These are phyloP conservation scores for Caenorhabditis sp. DNA, from an alignment of 2,888 invertebrate species.

Conservation along the genomic window DNA sequence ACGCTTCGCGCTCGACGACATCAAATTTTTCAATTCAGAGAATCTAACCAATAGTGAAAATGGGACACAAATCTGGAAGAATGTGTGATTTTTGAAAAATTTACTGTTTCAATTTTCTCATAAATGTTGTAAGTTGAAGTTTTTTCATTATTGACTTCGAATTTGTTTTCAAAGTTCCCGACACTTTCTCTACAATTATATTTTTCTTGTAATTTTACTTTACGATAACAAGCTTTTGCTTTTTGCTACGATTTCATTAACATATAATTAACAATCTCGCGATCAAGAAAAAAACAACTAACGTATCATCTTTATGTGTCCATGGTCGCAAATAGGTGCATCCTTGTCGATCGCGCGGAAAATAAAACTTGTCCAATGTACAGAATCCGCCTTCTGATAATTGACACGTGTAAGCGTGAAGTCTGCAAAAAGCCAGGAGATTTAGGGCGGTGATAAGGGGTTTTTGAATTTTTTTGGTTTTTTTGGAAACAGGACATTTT, in stretches of 20 bases:
- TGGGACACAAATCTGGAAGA: too few species aligned
- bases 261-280: background rate
- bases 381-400: slow-evolving; percentile 51
- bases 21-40: too few species aligned
- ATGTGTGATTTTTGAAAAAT: too few species aligned
- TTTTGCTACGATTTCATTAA: background rate
- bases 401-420: slow-evolving; percentile 52
- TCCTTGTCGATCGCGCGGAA: slow-evolving; percentile 34
- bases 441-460: slow-evolving; percentile 17
- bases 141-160: too few species aligned
- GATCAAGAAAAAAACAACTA: slow-evolving; percentile 3
- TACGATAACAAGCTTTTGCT: background rate
- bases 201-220: too few species aligned
- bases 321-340: slow-evolving; percentile 49
- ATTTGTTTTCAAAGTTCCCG: too few species aligned
- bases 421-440: slow-evolving; percentile 40
- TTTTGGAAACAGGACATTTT: background rate
- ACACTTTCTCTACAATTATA: too few species aligned
- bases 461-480: slow-evolving; percentile 8
- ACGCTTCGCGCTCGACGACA: too few species aligned
- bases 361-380: slow-evolving; percentile 45
- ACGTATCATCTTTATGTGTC: slow-evolving; percentile 34
- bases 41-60: too few species aligned
- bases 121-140: background rate
- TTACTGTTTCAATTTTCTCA: background rate